Base-by-base conservation (phyloP, 1,140 invertebrate species). In the Solen grandis region DNA sequence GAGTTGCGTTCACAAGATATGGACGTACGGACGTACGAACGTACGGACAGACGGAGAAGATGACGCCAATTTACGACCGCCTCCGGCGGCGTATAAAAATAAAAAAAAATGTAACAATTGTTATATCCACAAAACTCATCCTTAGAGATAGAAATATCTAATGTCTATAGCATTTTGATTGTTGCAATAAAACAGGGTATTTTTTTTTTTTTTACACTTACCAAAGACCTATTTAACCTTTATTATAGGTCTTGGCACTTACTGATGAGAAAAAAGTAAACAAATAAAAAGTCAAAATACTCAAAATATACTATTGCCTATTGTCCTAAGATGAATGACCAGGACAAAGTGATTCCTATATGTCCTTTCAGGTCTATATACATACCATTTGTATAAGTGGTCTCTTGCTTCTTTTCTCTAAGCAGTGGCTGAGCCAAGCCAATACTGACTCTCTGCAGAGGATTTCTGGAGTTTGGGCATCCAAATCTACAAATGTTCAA, bases 371-470 rank as follows among this genome's bases (percentile, higher is more conserved):
- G 5, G 16, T 63, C 13, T 13, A 63, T 31, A 16, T 14, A 63
- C 22, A 5, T 57, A 22, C 55, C 35, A 38, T 22, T 25, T 50
- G 36, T 19, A 35, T 13, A 29, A 27, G 19, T n/a, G 19, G 16
- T 46, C 2, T 27, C 2, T 41, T 50, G 2, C 2, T 25, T 14
- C 10, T 1, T 41, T 68, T 68, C 33, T 72, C 69, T 55, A 1
- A 57, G 0, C 14, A 46, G 35, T 33, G 74, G 74, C 25, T 65
- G 60, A 46, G 74, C 74, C 19, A 77, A 38, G 1, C 74, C 74
- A 62, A 77, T 66, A 22, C 50, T 77, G 2, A 77, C 25, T 36
- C 63, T 73, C 36, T 75, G 72, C 2, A 27, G 16, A 22, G 72
- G 57, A 75, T 29, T 25, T 50, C 72, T 46, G 16, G 25, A 36